Evolutionary conservation across 2,113 vertebrate genomes (phyloP), one percentile per base, ranked within the genome.

Genomic region (Triplophysa rosa): DNA sequence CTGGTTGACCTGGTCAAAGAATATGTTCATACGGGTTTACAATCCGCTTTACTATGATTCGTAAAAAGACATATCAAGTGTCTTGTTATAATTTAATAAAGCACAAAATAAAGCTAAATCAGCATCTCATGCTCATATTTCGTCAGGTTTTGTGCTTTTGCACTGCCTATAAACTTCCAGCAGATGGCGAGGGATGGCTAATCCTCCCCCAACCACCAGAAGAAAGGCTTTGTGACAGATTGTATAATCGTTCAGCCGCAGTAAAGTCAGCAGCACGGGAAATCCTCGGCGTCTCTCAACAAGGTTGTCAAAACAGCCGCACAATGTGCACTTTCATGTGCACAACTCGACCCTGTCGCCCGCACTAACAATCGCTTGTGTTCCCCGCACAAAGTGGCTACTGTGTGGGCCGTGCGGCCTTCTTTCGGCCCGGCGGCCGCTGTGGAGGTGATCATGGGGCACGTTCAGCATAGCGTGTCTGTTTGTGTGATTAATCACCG

Each of bases 251-350:
- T 56, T 42, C 19, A 73, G 69, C 37, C 21, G 78, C 78, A 56
- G 78, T 47, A 65, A 68, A 69, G 86, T 91, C 89, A 92, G 88
- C 86, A 84, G 74, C 85, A 87, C 88, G 89, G 92, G 92, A 93
- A 94, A 89, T 91, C 89, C 83, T 72, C 64, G 45, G 82, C 84
- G 84, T 87, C 85, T 87, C 86, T 65, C 58, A 61, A 69, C 61
- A 75, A 90, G 90, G 91, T 91, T 93, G 91, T 94, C 86, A 87
- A 90, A 95, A 95, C 91, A 94, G 59, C 76, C 61, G 86, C 76
- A 91, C 93, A 90, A 86, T 91, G 92, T 90, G 87, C 81, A 81
- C 89, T 88, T 91, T 87, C 91, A 91, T 85, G 90, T 85, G 78
- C 81, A 80, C 82, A 86, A 84, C 81, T 68, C 45, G 54, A 78